Conservation (phyloP, 1,140 invertebrate species). For the Antheraea pernyi region DNA sequence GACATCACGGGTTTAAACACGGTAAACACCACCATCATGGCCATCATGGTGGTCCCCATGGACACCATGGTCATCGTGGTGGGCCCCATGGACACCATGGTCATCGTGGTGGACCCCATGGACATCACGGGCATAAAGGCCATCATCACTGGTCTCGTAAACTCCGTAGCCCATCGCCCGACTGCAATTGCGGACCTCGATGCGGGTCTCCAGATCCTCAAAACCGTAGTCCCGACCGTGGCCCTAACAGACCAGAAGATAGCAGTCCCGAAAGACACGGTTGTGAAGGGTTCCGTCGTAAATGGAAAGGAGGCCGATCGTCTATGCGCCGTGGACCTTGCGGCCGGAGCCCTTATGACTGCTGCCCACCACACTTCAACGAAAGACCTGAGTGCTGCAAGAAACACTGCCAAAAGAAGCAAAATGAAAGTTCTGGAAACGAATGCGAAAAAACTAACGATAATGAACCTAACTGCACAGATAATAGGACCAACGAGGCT, state of each 20-base stretch:
- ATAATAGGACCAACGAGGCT: neutral
- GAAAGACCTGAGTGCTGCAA: neutral
- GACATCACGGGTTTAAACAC: neutral
- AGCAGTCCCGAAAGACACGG: neutral
- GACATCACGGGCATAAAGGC: neutral
- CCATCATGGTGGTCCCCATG: neutral
- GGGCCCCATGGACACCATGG: neutral
- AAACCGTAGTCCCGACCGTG: neutral
- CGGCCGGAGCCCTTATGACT: neutral
- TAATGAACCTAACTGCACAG: neutral
- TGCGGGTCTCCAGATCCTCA: neutral
- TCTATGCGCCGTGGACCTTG: neutral
- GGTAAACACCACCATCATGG: neutral
- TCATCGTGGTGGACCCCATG: neutral
- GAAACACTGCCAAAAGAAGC: neutral
- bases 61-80: neutral
- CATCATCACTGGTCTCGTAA: neutral
- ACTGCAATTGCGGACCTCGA: neutral
- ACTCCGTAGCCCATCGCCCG: neutral
- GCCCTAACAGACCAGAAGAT: neutral
- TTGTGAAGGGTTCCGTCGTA: neutral
- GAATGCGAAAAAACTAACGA: neutral
- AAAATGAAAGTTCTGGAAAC: conserved; percentile 1
- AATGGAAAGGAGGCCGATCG: neutral
- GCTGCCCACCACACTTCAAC: neutral